These are phyloP conservation scores for Saxicola maurus DNA, from an alignment of 2,797 vertebrate species.

Conservation along the genomic window DNA sequence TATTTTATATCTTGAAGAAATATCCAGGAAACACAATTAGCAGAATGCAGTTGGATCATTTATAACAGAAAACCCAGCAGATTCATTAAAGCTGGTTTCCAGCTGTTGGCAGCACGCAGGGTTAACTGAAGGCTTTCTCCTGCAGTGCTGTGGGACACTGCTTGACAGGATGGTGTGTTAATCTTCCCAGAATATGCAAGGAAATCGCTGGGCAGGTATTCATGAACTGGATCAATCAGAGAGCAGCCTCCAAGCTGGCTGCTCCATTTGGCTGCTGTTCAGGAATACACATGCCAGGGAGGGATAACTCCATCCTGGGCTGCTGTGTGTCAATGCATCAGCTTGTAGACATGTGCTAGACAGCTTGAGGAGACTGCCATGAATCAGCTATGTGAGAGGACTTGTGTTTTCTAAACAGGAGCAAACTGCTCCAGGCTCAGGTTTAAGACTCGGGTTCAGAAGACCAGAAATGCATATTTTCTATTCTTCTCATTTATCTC, in stretches of 20 bases:
- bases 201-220: not conserved
- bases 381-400: constrained; percentile 10
- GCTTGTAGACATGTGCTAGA: constrained; percentile 13
- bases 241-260: not conserved
- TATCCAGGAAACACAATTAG: not conserved
- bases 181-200: not conserved
- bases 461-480: not conserved
- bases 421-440: not conserved
- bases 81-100: not conserved
- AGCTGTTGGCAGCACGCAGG: not conserved
- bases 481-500: not conserved
- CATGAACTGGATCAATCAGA: not conserved
- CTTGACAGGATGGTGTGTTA: not conserved
- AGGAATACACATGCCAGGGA: not conserved
- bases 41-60: not conserved
- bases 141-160: not conserved
- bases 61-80: not conserved
- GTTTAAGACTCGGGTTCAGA: not conserved
- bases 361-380: not conserved
- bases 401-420: not conserved
- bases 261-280: not conserved
- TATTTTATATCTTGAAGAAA: not conserved
- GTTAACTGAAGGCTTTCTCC: not conserved
- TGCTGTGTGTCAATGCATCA: not conserved
- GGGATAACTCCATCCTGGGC: constrained; percentile 4